Percentiles rank a stretch among this genome's conserved stretches.
Conservation (phyloP, 2,888 invertebrate species). For the Cheilosia vernalis region DNA sequence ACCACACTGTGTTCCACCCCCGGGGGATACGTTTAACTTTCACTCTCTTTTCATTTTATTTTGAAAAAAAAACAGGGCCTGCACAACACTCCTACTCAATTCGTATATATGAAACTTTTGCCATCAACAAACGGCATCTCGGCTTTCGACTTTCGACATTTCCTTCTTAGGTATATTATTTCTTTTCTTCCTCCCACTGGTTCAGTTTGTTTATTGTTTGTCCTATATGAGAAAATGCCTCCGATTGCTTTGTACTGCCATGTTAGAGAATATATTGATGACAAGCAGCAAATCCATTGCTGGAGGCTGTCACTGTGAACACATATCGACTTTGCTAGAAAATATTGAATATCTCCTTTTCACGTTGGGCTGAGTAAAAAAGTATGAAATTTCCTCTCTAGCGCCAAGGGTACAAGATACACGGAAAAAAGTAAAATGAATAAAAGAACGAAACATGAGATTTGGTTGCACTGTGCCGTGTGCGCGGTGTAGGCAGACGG, state of each 20-base stretch:
- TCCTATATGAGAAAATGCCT: conserved; percentile 34
- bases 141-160: conserved; percentile 30
- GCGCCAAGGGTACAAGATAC: too few relatives aligned
- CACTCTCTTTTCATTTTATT: conserved; percentile 20
- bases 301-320: conserved; percentile 15
- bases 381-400: conserved; percentile 6
- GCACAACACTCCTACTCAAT: conserved; percentile 18
- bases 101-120: conserved; percentile 21
- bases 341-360: conserved; percentile 49
- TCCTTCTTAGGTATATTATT: neutral
- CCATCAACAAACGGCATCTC: conserved; percentile 48
- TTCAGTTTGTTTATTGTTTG: neutral
- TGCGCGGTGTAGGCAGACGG: too few relatives aligned
- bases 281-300: conserved; percentile 47
- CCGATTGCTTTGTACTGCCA: neutral
- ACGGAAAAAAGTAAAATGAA: too few relatives aligned
- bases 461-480: too few relatives aligned
- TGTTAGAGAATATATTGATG: conserved; percentile 33
- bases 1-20: neutral
- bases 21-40: conserved; percentile 29
- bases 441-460: too few relatives aligned
- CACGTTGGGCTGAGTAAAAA: conserved; percentile 31
- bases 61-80: neutral
- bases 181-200: neutral
- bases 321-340: conserved; percentile 22